Base-by-base conservation (phyloP, 2,113 vertebrate genomes). In the Psilopsiagon aymara region DNA sequence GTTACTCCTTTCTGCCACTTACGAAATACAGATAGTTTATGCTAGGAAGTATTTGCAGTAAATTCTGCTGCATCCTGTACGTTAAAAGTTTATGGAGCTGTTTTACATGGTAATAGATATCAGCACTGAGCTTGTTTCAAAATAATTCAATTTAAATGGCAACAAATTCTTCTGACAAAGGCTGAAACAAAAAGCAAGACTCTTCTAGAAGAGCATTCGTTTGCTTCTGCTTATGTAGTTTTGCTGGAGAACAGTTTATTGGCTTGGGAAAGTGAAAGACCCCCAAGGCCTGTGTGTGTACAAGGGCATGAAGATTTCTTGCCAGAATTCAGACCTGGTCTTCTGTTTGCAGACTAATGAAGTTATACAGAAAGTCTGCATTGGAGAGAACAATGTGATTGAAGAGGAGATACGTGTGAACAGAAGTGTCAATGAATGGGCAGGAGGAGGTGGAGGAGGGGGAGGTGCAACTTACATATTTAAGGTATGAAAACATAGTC, bases 391-490 rank as follows among this genome's bases (percentile, higher is more conserved):
- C 86, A 98, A 98, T 5, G 98, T 99, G 51, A 98, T 98, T 31
- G 98, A 99, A 91, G 99, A 99, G 95, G 99, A 99, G 97, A 99
- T 98, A 15, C 98, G 98, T 10, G 90, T 95, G 73, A 98, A 98
- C 89, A 97, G 96, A 80, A 98, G 98, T 6, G 97, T 98, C 96
- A 98, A 97, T 28, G 99, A 98, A 90, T 98, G 98, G 98, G 98
- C 98, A 90, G 99, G 99, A 86, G 99, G 99, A 44, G 99, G 99
- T 62, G 99, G 99, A 41, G 99, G 99, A 0, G 99, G 99, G 2
- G 99, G 99, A 2, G 99, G 99, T n/a, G 99, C 99, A 44, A 99
- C 99, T 4, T 99, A 99, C 15, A 98, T 99, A 60, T 99, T 99
- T 98, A 99, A 99, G 99, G 99, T 99, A 97, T 92, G 92, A 28